Evolutionary conservation across 2,113 vertebrate genomes (phyloP), one percentile per base, ranked within the genome.

Genomic region (Pollimyrus isidori): DNA sequence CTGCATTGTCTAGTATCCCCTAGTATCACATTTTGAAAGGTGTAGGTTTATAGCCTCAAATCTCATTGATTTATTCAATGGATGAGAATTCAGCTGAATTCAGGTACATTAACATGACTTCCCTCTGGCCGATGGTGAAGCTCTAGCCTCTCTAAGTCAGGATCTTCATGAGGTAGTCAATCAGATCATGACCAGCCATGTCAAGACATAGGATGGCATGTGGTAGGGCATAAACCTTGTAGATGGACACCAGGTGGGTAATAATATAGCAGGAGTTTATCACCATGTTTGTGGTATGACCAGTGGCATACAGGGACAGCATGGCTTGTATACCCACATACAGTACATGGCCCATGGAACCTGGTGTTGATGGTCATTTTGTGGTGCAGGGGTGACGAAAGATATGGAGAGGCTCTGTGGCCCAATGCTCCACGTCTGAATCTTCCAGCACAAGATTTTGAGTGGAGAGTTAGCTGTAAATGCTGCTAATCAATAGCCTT

Each of bases 151-250:
- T 88, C 48, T 95, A 93, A 9, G 94, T 95, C 87, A 95, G 89
- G 90, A 93, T 97, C 95, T 96, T 97, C 96, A 97, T 97, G 95
- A 85, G 82, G 9, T 26, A 49, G 10, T 85, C 23, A 11, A 21
- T 85, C 3, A 85, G 83, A 46, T 49, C 46, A 85, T 46, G 3
- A 19, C 39, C 82, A 46, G 45, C 82, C 42, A 84, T 45, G 19
- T 85, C 23, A 23, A 48, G 5, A 23, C 7, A 4, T 42, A 84
- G 3, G 42, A 84, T 46, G 19, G 0, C 2, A 1, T 45, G 39
- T 5, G 82, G 42, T 4, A 48, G 5, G 7, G 82, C 42, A 7
- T 84, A 84, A 7, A 3, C 82, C 35, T 84, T 45, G 39, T 84
- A 21, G 13, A 46, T 84, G 1, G 9, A 42, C 42, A 21, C 15